These are phyloP conservation scores for Linyphia triangularis DNA, from an alignment of 2,888 invertebrate genomes.

Conservation along the genomic window DNA sequence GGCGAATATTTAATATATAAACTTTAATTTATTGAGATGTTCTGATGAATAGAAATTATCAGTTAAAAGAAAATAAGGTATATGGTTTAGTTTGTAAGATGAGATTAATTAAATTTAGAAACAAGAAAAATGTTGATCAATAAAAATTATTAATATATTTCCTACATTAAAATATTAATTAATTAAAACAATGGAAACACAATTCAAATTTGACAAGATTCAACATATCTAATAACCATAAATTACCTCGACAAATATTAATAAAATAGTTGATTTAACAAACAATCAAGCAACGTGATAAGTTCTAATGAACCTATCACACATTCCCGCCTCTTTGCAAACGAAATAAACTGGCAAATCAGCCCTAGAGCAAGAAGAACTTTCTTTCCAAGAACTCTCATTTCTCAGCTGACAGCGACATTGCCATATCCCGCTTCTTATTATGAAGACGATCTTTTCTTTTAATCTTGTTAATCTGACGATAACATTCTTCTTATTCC, in stretches of 20 bases:
- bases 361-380: background rate
- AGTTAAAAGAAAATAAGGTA: no score
- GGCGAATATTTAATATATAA: no score
- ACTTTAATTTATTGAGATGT: no score
- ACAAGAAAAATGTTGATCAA: no score
- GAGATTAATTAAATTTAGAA: no score
- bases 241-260: background rate
- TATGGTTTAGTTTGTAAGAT: no score
- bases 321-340: background rate
- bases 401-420: background rate
- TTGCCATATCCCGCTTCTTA: background rate
- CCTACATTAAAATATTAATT: no score
- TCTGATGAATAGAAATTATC: no score
- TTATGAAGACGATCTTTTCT: slow-evolving; percentile 12
- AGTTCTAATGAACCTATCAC: background rate
- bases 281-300: background rate
- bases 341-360: background rate
- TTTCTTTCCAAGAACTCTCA: background rate
- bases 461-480: slow-evolving; percentile 37
- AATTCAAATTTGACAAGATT: no score
- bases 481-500: slow-evolving; percentile 28
- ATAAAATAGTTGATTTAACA: background rate
- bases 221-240: background rate
- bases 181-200: no score
- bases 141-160: no score